phyloP scores from a whole-genome alignment of 1,140 invertebrate genomes.

The Anthonomus grandis region DNA sequence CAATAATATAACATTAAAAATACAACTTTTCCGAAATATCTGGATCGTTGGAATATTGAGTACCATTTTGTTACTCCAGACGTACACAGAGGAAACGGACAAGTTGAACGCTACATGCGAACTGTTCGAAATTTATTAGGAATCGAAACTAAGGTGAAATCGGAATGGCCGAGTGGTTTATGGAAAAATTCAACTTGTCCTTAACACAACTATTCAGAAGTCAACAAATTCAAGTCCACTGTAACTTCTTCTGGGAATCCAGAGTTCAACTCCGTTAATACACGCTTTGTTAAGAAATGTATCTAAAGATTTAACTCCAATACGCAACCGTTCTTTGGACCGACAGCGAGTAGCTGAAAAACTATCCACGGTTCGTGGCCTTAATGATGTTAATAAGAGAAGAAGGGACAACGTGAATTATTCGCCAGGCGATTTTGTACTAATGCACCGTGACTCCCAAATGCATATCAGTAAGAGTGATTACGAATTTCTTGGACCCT shows the following conservation, averaged over 20 bases:
- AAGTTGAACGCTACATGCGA: conserved; percentile 44
- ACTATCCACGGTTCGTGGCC: too few species aligned
- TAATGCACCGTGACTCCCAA: too few species aligned
- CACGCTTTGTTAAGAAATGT: too few species aligned
- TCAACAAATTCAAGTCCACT: neutral
- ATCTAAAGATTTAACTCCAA: too few species aligned
- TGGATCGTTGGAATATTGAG: neutral
- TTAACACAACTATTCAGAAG: conserved; percentile 37
- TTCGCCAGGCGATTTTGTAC: too few species aligned
- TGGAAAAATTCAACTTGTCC: conserved; percentile 43
- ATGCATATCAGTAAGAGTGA: too few species aligned
- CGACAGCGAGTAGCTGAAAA: conserved; percentile 13
- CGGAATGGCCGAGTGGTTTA: conserved; percentile 43
- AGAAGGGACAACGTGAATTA: too few species aligned
- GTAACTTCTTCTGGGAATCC: too few species aligned
- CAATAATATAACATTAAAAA: too few species aligned
- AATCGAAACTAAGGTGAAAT: conserved; percentile 26
- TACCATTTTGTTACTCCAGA: neutral
- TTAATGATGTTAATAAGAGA: neutral
- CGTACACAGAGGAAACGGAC: conserved; percentile 27
- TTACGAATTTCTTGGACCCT: too few species aligned
- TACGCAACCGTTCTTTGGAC: conserved; percentile 13
- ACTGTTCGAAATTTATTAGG: conserved; percentile 40
- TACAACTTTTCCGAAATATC: too few species aligned
- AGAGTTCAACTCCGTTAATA: too few species aligned